phyloP scores from a whole-genome alignment of 2,797 vertebrate genomes.

The Petrocephalus sullivani region DNA sequence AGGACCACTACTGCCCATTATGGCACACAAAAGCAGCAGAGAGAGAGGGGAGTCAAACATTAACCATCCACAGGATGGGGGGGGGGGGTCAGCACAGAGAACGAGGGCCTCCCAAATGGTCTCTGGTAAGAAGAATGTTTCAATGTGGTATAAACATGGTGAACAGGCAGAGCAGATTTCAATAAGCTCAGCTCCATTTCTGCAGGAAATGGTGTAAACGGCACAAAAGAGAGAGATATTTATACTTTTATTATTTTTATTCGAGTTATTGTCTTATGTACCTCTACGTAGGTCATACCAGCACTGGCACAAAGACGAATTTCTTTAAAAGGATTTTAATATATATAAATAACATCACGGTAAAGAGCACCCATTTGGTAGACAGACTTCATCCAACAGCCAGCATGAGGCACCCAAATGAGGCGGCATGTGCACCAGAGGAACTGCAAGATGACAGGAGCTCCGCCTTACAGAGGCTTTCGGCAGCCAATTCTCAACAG shows the following conservation, averaged over 20 bases:
- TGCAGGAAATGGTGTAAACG: not conserved
- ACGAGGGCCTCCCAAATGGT: not conserved
- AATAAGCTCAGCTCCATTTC: not conserved
- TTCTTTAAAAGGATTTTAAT: not conserved
- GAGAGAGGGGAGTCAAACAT: not conserved
- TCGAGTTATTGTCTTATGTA: not conserved
- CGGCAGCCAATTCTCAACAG: not conserved
- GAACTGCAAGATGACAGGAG: not conserved
- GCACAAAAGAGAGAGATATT: not conserved
- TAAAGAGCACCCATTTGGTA: not conserved
- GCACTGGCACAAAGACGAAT: not conserved
- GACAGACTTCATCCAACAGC: not conserved
- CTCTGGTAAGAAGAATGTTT: not conserved
- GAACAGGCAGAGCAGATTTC: not conserved
- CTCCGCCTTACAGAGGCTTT: not conserved
- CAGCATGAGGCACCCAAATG: not conserved
- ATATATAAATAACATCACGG: not conserved
- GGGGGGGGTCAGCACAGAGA: not conserved
- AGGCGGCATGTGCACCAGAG: not conserved
- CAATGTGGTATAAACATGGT: not conserved
- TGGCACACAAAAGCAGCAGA: not conserved
- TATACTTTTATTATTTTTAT: not conserved
- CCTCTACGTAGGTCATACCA: not conserved
- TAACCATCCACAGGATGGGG: not conserved
- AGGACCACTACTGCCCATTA: not conserved